Percentiles rank a stretch among this genome's conserved stretches.
These are phyloP conservation scores for Lutraria lutraria DNA, from an alignment of 2,888 invertebrate species.

Conservation along the genomic window DNA sequence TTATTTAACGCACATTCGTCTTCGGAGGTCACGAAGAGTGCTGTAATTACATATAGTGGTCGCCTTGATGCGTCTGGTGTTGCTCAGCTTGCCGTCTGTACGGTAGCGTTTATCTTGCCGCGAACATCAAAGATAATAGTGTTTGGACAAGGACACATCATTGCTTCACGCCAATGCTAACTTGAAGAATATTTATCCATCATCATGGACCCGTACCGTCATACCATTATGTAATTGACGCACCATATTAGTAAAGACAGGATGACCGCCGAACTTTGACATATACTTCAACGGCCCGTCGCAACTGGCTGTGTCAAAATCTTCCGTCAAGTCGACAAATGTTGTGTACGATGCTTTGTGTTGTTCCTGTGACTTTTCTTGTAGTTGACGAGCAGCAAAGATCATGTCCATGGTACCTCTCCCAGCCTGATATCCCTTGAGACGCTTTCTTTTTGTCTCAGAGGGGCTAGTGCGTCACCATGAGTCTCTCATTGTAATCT, in stretches of 20 bases:
- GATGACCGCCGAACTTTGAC: constrained; percentile 11
- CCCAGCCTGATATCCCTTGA: not conserved
- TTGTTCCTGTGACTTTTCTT: constrained; percentile 56
- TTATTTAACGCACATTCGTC: no score
- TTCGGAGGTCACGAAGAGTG: no score
- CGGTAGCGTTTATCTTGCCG: not conserved
- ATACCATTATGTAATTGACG: not conserved
- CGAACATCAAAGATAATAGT: not conserved
- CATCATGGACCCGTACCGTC: not conserved
- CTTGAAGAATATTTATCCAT: not conserved
- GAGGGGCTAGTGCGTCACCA: no score
- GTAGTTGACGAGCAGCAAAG: constrained; percentile 41
- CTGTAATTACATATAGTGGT: not conserved
- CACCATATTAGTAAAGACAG: not conserved
- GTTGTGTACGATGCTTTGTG: not conserved
- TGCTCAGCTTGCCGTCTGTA: not conserved
- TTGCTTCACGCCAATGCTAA: not conserved
- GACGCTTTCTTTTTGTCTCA: no score
- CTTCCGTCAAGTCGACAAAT: constrained; percentile 33
- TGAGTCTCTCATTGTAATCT: no score
- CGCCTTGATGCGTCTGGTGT: not conserved
- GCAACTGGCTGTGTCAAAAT: constrained; percentile 37
- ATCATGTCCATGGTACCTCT: constrained; percentile 32
- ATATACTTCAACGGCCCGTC: constrained; percentile 19
- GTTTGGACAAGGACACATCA: not conserved